A percentile compares a stretch with the other conserved stretches of the same genome.
Conservation (phyloP, 2,113 vertebrate genomes). For the Trematomus loennbergii region DNA sequence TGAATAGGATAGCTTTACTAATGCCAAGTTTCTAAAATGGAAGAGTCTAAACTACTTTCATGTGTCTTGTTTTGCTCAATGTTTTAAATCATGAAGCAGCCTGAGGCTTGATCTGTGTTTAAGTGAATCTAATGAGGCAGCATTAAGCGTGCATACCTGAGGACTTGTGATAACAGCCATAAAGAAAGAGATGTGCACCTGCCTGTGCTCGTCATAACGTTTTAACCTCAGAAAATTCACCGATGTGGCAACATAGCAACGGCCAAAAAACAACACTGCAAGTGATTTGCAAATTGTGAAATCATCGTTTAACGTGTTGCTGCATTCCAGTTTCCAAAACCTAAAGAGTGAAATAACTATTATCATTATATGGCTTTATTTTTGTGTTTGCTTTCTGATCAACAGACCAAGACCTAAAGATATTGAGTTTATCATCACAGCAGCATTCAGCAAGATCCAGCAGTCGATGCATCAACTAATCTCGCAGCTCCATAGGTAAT, state of each 20-base stretch:
- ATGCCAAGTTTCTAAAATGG: constrained; percentile 14
- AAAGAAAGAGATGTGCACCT: constrained; percentile 24
- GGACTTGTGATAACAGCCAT: constrained; percentile 3
- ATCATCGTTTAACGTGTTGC: background rate
- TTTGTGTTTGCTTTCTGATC: background rate
- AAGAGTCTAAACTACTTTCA: constrained; percentile 10
- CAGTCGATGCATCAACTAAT: too few relatives aligned
- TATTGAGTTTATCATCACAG: background rate
- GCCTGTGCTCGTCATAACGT: constrained; percentile 1
- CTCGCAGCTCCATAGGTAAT: background rate
- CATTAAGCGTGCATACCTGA: constrained; percentile 30
- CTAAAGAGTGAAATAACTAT: background rate
- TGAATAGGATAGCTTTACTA: constrained; percentile 12
- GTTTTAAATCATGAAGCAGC: background rate
- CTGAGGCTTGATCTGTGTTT: background rate
- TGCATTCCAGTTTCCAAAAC: background rate
- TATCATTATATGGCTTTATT: background rate
- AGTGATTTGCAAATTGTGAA: background rate
- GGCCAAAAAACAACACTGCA: background rate
- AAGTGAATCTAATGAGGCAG: constrained; percentile 27
- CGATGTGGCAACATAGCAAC: background rate
- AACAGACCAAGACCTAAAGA: background rate
- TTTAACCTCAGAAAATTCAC: background rate
- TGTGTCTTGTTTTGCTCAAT: background rate
- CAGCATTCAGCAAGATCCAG: too few relatives aligned